phyloP scores from a whole-genome alignment of 2,797 vertebrate species.

The Poeciliopsis gracilis region DNA sequence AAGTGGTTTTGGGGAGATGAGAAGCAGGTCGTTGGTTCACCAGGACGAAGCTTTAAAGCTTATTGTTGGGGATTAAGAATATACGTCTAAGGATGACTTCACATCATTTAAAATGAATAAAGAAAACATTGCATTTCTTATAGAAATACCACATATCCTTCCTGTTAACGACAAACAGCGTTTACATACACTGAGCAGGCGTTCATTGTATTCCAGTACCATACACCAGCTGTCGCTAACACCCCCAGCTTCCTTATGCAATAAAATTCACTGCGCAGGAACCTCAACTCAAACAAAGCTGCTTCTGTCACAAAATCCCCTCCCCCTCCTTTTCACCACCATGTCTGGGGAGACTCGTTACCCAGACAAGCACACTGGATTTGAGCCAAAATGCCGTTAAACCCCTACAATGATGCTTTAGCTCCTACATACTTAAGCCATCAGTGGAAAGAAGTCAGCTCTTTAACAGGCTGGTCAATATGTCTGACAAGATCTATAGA shows the following conservation, averaged over 20 bases:
- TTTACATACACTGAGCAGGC: slow-evolving; percentile 60
- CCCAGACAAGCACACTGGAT: slow-evolving; percentile 45
- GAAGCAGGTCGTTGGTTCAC: slow-evolving; percentile 61
- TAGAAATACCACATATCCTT: slow-evolving; percentile 1
- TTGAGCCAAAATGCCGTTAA: slow-evolving; percentile 45
- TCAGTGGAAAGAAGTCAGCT: neutral
- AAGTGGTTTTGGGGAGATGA: slow-evolving; percentile 30
- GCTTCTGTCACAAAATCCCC: slow-evolving; percentile 68
- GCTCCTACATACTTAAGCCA: neutral
- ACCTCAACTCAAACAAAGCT: slow-evolving; percentile 81
- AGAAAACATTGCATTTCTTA: neutral
- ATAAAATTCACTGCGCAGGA: slow-evolving; percentile 79
- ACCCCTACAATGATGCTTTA: neutral
- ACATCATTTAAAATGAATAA: neutral
- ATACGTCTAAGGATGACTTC: neutral
- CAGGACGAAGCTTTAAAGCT: slow-evolving; percentile 14
- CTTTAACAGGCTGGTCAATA: neutral
- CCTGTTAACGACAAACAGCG: slow-evolving; percentile 18
- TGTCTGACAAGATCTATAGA: neutral
- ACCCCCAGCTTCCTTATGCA: slow-evolving; percentile 73
- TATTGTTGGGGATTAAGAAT: neutral
- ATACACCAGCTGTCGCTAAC: slow-evolving; percentile 69
- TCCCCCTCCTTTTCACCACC: slow-evolving; percentile 56
- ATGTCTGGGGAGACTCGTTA: slow-evolving; percentile 44
- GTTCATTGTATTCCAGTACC: slow-evolving; percentile 64